A percentile compares a stretch with the other conserved stretches of the same genome.
These are phyloP conservation scores for Emydoidea blandingii DNA, from an alignment of 2,797 vertebrate genomes.

Conservation along the genomic window DNA sequence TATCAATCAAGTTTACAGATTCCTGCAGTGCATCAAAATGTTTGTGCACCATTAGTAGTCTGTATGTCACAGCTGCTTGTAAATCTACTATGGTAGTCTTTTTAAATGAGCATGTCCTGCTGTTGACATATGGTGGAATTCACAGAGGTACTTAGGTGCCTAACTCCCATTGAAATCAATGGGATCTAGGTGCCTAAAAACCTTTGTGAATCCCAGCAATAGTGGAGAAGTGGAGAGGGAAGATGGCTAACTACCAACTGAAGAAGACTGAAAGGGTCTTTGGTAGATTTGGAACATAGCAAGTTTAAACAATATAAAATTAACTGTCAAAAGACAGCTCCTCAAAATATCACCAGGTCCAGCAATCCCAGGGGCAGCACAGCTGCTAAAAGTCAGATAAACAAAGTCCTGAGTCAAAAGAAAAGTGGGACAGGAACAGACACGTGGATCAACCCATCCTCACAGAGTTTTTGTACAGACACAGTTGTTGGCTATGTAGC, in stretches of 20 bases:
- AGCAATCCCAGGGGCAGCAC: not conserved
- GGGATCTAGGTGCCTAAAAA: too few species aligned
- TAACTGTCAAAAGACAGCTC: not conserved
- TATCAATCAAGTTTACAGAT: not conserved
- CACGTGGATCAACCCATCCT: rapidly evolving
- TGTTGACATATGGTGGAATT: too few species aligned
- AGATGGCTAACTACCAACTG: not conserved
- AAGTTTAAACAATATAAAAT: not conserved
- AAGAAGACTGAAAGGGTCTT: not conserved
- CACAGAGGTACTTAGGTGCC: too few species aligned
- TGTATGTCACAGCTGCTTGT: not conserved
- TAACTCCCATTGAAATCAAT: too few species aligned
- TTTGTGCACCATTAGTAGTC: not conserved
- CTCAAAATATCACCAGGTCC: not conserved
- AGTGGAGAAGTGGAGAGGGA: not conserved
- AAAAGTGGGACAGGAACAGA: rapidly evolving
- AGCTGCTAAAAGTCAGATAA: not conserved
- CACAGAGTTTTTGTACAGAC: not conserved
- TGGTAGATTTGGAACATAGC: not conserved
- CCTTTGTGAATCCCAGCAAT: too few species aligned
- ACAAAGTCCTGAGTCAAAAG: not conserved
- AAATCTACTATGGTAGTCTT: not conserved
- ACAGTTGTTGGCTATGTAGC: not conserved
- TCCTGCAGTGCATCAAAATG: not conserved
- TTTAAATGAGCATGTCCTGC: not conserved